Conservation (phyloP, 1,140 invertebrate species). For the Diorhabda sublineata region DNA sequence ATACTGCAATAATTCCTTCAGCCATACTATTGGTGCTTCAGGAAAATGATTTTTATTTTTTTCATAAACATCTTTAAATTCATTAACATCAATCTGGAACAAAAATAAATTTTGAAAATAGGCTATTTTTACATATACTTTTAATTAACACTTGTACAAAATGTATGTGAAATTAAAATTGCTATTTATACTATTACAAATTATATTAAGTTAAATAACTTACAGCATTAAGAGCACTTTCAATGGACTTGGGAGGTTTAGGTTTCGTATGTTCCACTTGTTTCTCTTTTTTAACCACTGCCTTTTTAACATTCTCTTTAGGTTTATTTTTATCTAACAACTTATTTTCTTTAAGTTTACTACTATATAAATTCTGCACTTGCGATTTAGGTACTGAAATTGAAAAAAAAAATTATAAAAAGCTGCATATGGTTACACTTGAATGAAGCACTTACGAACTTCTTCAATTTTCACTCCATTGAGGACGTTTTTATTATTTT, state of each 20-base stretch:
- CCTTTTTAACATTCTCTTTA: constrained; percentile 36
- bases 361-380: constrained; percentile 39
- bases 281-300: constrained; percentile 50
- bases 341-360: constrained; percentile 41
- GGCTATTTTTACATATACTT: neutral
- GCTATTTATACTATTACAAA: too few species aligned
- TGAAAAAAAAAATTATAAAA: constrained; percentile 19
- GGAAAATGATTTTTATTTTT: constrained; percentile 56
- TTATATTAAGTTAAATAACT: constrained; percentile 28
- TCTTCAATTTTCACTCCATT: constrained; percentile 60
- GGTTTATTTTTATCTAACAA: constrained; percentile 45
- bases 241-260: constrained; percentile 62
- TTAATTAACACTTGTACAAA: too few species aligned
- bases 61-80: constrained; percentile 53
- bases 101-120: constrained; percentile 21
- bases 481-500: constrained; percentile 57
- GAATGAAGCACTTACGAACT: constrained; percentile 52
- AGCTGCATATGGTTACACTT: constrained; percentile 9
- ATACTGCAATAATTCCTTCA: constrained; percentile 60
- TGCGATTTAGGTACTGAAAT: constrained; percentile 41
- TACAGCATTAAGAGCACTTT: constrained; percentile 61
- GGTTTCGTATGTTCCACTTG: constrained; percentile 51
- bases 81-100: constrained; percentile 55
- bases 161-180: too few species aligned
- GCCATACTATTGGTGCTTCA: constrained; percentile 58